Evolutionary conservation across 1,140 invertebrate species (phyloP).

Genomic region (Himalopsyche phryganea): DNA sequence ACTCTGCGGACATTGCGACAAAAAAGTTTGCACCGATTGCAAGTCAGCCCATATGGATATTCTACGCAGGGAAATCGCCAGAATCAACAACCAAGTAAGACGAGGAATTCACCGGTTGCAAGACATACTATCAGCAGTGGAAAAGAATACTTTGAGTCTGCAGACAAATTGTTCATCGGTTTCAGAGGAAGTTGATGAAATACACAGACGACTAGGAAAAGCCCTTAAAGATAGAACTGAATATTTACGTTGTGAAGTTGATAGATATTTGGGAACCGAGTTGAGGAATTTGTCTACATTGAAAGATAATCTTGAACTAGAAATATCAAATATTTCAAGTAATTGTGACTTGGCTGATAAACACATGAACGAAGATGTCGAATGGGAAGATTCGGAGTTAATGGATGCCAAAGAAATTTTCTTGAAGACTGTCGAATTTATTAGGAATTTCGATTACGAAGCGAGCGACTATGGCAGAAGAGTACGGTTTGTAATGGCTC

Average conservation of each 20-base stretch:
- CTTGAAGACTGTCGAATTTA: slow-evolving; percentile 88
- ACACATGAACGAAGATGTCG: slow-evolving; percentile 80
- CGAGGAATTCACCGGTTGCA: slow-evolving; percentile 81
- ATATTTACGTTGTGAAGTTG: slow-evolving; percentile 81
- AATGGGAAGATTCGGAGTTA: slow-evolving; percentile 84
- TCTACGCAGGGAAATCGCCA: slow-evolving; percentile 84
- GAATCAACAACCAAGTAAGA: slow-evolving; percentile 90
- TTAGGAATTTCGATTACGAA: slow-evolving; percentile 91
- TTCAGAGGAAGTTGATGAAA: slow-evolving; percentile 89
- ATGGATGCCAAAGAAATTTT: slow-evolving; percentile 94
- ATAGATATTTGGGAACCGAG: slow-evolving; percentile 81
- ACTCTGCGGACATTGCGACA: slow-evolving; percentile 89
- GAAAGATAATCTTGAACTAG: slow-evolving; percentile 90
- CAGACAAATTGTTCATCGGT: slow-evolving; percentile 83
- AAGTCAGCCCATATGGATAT: slow-evolving; percentile 95
- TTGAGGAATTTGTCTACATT: slow-evolving; percentile 75
- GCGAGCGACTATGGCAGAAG: slow-evolving; percentile 82
- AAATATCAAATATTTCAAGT: slow-evolving; percentile 88
- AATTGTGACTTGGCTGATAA: slow-evolving; percentile 97
- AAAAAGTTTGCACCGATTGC: slow-evolving; percentile 87
- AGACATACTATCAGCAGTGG: slow-evolving; percentile 76
- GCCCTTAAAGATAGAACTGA: slow-evolving; percentile 90
- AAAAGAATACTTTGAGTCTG: slow-evolving; percentile 79
- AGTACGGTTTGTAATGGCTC: slow-evolving; percentile 79
- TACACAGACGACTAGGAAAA: slow-evolving; percentile 82